phyloP scores from a whole-genome alignment of 2,797 vertebrate genomes.

The Pangasius macronema region DNA sequence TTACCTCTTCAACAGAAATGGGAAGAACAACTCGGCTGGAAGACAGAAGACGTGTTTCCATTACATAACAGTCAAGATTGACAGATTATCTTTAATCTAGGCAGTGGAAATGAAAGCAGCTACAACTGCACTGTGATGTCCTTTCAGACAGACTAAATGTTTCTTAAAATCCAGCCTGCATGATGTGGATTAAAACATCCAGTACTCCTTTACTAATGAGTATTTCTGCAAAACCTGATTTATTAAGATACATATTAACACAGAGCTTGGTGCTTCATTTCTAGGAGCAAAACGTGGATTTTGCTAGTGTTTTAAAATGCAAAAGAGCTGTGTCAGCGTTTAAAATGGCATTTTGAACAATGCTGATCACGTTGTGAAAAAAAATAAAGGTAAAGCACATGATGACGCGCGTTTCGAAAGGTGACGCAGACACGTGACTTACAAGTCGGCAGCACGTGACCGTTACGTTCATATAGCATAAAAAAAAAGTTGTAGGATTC shows the following conservation, averaged over 20 bases:
- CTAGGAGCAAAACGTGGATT: background rate
- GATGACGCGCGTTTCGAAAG: background rate
- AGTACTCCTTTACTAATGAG: background rate
- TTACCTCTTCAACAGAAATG: slow-evolving; percentile 96
- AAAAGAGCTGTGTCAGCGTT: background rate
- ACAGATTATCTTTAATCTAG: background rate
- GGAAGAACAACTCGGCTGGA: slow-evolving; percentile 90
- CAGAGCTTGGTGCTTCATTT: background rate
- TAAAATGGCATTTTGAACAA: too few relatives aligned
- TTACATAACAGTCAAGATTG: slow-evolving; percentile 7
- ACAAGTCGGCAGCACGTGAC: slow-evolving; percentile 38
- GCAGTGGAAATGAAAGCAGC: background rate
- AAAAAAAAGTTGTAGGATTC: background rate
- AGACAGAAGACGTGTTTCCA: slow-evolving; percentile 59
- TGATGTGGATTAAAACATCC: background rate
- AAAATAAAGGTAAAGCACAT: background rate
- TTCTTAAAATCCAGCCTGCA: background rate
- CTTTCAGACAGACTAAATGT: background rate
- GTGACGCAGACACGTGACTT: slow-evolving; percentile 33
- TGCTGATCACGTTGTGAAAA: background rate
- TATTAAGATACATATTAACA: background rate
- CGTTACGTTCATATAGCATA: background rate
- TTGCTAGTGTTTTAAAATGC: background rate
- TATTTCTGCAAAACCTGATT: background rate
- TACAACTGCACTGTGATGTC: background rate